Percentiles rank a stretch among this genome's conserved stretches.
Evolutionary conservation across 2,888 invertebrate species (phyloP).

Genomic region (Erebia aethiops): DNA sequence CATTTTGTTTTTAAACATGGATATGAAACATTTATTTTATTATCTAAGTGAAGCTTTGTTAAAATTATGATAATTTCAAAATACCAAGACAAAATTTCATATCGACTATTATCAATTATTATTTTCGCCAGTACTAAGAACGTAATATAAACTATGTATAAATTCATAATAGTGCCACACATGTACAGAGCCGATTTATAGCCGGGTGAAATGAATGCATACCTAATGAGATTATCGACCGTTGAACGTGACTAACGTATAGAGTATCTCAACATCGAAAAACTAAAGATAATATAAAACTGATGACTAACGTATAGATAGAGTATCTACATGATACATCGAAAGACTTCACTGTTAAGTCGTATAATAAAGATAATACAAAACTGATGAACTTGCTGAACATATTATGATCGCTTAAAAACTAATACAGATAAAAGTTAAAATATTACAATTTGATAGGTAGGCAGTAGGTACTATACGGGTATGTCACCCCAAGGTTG

Average conservation of each 20-base stretch:
- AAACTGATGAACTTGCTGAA: not conserved
- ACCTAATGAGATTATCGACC: slow-evolving; percentile 65
- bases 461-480: not conserved
- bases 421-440: not conserved
- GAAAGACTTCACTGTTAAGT: not conserved
- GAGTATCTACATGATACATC: too few species aligned
- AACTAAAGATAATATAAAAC: too few species aligned
- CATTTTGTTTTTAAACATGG: not conserved
- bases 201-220: slow-evolving; percentile 62
- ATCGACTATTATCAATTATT: not conserved
- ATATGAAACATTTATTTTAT: not conserved
- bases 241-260: slow-evolving; percentile 64
- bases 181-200: slow-evolving; percentile 57
- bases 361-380: not conserved
- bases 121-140: slow-evolving; percentile 3
- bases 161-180: slow-evolving; percentile 16
- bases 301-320: slow-evolving; percentile 56
- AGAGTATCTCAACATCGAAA: too few species aligned
- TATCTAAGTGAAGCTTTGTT: too few species aligned
- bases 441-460: not conserved
- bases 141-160: not conserved
- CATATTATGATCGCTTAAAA: not conserved
- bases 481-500: slow-evolving; percentile 19
- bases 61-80: not conserved
- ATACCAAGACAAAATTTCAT: not conserved